Base-by-base conservation (phyloP, 2,113 vertebrate genomes). In the Nothoprocta pentlandii region DNA sequence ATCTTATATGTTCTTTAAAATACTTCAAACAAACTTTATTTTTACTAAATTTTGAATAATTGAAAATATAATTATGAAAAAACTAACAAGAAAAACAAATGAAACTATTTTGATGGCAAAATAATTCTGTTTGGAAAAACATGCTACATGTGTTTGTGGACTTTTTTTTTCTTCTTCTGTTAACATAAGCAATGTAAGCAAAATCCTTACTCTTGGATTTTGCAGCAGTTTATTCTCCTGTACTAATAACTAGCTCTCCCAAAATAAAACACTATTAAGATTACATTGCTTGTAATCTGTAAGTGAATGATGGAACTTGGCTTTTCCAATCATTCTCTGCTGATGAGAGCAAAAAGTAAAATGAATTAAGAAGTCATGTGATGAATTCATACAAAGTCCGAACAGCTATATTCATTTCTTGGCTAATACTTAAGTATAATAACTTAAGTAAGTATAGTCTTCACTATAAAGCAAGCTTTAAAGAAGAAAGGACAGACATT, bases 281-380 rank as follows among this genome's bases (percentile, higher is more conserved):
- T n/a, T 61, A 44, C 10, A 21, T 4, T 46, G 32, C 26, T 70
- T 68, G n/a, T 75, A 82, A 77, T 5, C 10, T 66, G 2, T n/a
- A 87, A 88, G 21, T 42, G 26, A 93, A 67, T 28, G 9, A 86
- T 17, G 36, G 58, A 93, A 94, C 80, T n/a, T 78, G 74, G 9
- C 47, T 91, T 92, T 96, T 92, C 91, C 93, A 93, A 79, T 79
- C 2, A 91, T 56, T 94, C 44, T 74, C 25, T 91, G 42, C 30
- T 70, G n/a, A 78, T 25, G 4, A 73, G 83, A 56, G 28, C 80
- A 62, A 62, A 22, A 39, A 54, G 51, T 4, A 7, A 1, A 7
- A 25, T 22, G 32, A 19, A 71, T 19, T 49, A 9, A 22, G 28
- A 90, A 83, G 28, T 34, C 7, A 79, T 59, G 5, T 62, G 69